Evolutionary conservation across 2,888 invertebrate genomes (phyloP), one percentile per base, ranked within the genome.

Genomic region (Campoplex nolae): DNA sequence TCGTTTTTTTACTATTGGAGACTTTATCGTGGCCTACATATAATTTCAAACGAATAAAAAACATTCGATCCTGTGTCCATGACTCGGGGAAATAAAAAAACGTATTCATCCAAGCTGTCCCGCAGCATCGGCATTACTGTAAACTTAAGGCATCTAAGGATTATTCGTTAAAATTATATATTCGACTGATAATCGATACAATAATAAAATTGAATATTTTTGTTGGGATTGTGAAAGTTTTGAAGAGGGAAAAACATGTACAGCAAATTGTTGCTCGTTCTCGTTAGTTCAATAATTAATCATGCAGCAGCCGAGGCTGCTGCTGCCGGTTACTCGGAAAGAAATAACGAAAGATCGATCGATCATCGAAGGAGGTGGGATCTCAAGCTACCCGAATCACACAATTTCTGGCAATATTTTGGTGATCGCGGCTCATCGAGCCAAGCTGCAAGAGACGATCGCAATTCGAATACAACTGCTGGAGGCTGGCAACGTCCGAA

Each of bases 331-430:
- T 75, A 73, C 42, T 73, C 87, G 18, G 54, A 80, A 51, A 38
- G 45, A 51, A 76, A 68, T 35, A 78, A 83, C 35, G 56, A 56
- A 13, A 65, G 83, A 56, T 62, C 54, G 35, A 1, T 62, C 16
- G 62, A 42, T 32, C 45, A 73, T 18, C 68, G 88, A 83, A 81
- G 62, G 68, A 85, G 74, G 77, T 80, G 80, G 75, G 86, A 86
- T 23, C 65, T 51, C 18, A 54, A 70, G 45, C 74, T 54, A 3
- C 70, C 45, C 58, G 79, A 82, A n/a, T 35, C 68, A 16, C 62
- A 54, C 3, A 48, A 76, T 3, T 23, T 56, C 3, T 85, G 81
- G 78, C 79, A 70, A 56, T 83, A 82, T 16, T 85, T 70, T 38
- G 85, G 62, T 28, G 68, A 67, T 23, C 80, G 62, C 35, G 54